Conservation (phyloP, 2,888 invertebrate genomes). For the Fragum whitleyi region DNA sequence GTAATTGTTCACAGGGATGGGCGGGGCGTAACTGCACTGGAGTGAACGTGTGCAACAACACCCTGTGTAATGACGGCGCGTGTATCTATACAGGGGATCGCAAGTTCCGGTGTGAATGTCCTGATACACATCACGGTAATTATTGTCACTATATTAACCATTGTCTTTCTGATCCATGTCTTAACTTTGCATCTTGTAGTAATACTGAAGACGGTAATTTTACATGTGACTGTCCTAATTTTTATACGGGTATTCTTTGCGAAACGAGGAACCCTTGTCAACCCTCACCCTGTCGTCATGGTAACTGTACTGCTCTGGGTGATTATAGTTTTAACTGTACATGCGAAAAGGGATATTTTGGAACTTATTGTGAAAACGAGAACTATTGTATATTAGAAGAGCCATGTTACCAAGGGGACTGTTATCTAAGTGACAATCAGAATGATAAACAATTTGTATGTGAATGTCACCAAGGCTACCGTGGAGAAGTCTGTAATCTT, state of each 20-base stretch:
- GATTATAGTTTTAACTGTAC: constrained; percentile 51
- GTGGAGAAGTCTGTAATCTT: constrained; percentile 65
- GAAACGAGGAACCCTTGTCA: constrained; percentile 68
- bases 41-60: constrained; percentile 66
- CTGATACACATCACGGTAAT: constrained; percentile 61
- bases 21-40: constrained; percentile 74
- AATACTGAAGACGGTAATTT: constrained; percentile 49
- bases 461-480: constrained; percentile 60
- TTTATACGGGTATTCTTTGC: constrained; percentile 70
- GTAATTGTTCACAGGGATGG: constrained; percentile 72
- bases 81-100: constrained; percentile 67
- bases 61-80: constrained; percentile 73
- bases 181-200: constrained; percentile 59
- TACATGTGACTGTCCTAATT: constrained; percentile 62
- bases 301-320: constrained; percentile 44
- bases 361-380: constrained; percentile 57
- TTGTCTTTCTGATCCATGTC: constrained; percentile 61
- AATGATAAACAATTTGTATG: constrained; percentile 40
- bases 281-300: constrained; percentile 68
- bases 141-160: constrained; percentile 65
- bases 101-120: constrained; percentile 72
- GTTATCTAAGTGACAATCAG: constrained; percentile 24
- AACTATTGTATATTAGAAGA: constrained; percentile 57
- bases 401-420: constrained; percentile 61
- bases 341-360: constrained; percentile 65